Evolutionary conservation across 2,113 vertebrate genomes (phyloP).

Genomic region (Phycodurus eques): DNA sequence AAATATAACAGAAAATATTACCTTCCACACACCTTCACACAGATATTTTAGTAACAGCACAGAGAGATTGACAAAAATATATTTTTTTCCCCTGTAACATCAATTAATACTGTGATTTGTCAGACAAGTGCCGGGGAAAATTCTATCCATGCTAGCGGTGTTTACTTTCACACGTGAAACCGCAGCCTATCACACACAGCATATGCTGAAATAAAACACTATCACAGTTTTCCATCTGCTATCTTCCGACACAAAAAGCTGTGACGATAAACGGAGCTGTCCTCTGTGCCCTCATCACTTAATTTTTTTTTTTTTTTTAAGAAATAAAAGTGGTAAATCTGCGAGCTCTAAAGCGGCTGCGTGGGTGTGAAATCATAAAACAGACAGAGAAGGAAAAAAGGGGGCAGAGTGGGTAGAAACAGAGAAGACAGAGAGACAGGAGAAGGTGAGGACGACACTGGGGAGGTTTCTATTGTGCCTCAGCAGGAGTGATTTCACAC

Average conservation of each 20-base stretch:
- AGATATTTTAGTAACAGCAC: background rate
- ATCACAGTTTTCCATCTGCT: constrained; percentile 53
- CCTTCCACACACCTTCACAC: background rate
- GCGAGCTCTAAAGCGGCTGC: constrained; percentile 17
- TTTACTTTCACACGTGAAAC: constrained; percentile 25
- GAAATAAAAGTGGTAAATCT: constrained; percentile 49
- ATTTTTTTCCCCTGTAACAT: background rate
- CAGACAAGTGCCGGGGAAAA: constrained; percentile 22
- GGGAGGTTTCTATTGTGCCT: constrained; percentile 45
- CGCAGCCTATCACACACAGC: constrained; percentile 31
- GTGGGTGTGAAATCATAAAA: constrained; percentile 41
- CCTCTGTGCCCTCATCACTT: constrained; percentile 5
- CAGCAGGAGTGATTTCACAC: constrained; percentile 40
- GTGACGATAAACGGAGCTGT: constrained; percentile 35
- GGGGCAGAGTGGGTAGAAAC: constrained; percentile 17
- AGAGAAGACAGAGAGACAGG: constrained; percentile 38
- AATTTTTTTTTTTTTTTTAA: constrained; percentile 31
- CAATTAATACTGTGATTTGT: constrained; percentile 31
- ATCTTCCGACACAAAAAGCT: constrained; percentile 51
- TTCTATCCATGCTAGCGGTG: constrained; percentile 17
- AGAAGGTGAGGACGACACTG: constrained; percentile 44
- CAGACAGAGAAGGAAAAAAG: constrained; percentile 4
- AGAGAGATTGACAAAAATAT: background rate
- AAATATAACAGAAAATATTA: background rate
- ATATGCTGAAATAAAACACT: constrained; percentile 49